phyloP scores from a whole-genome alignment of 2,888 invertebrate species.

The Thymelicus sylvestris region DNA sequence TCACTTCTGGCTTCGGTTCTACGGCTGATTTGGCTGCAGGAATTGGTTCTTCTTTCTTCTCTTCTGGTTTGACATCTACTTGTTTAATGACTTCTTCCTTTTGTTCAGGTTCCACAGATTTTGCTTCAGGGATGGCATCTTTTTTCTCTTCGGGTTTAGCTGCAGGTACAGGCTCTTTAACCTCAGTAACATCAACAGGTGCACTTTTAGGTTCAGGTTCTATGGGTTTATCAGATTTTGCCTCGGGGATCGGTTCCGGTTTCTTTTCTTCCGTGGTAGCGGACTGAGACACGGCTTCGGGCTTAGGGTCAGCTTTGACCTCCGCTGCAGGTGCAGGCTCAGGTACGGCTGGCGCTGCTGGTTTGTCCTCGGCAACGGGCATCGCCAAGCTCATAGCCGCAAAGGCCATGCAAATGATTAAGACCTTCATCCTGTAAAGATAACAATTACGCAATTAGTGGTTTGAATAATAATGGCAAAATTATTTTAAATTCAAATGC shows the following conservation, averaged over 20 bases:
- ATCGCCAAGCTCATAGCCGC: conserved; percentile 83
- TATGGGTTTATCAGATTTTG: conserved; percentile 48
- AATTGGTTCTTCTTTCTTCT: conserved; percentile 52
- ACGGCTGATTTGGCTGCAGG: conserved; percentile 47
- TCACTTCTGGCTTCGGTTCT: conserved; percentile 52
- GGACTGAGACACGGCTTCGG: conserved; percentile 53
- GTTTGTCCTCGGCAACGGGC: conserved; percentile 84
- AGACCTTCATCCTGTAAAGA: conserved; percentile 87
- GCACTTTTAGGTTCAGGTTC: conserved; percentile 48
- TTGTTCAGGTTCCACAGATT: conserved; percentile 48
- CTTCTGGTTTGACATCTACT: conserved; percentile 52
- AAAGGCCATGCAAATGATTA: conserved; percentile 85
- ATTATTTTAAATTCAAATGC: conserved; percentile 60
- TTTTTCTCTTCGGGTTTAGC: conserved; percentile 49
- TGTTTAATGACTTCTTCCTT: conserved; percentile 54
- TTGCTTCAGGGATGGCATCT: conserved; percentile 54
- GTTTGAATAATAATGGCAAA: conserved; percentile 57
- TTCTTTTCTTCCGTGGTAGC: conserved; percentile 50
- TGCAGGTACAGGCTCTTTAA: conserved; percentile 47
- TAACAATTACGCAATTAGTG: conserved; percentile 62
- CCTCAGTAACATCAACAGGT: conserved; percentile 41
- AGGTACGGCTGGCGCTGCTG: conserved; percentile 56
- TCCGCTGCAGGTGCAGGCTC: conserved; percentile 60
- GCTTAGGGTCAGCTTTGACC: conserved; percentile 51
- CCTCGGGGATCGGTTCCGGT: conserved; percentile 50